Conservation (phyloP, 1,140 invertebrate species). For the Lepidurus packardi region DNA sequence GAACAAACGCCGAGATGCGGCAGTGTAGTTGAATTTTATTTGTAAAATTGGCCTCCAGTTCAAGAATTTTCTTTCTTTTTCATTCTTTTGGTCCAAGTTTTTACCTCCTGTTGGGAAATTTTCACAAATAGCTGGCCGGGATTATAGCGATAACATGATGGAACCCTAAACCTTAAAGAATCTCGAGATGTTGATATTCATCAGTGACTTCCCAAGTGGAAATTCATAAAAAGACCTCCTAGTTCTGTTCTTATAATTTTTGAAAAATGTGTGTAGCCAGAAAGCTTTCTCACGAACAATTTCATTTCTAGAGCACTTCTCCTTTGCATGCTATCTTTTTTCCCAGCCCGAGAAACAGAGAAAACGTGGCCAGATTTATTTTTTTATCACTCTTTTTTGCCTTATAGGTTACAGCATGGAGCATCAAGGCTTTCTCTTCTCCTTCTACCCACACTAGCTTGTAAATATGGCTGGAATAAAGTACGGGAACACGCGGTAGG, state of each 20-base stretch:
- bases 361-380: too few species aligned
- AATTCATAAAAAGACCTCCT: neutral
- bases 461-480: neutral
- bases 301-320: neutral
- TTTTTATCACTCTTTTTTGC: too few species aligned
- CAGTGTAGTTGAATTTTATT: neutral
- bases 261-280: neutral
- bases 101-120: neutral
- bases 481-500: slow-evolving; percentile 9
- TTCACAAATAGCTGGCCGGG: neutral
- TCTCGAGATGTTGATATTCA: neutral
- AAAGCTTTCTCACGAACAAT: neutral
- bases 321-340: neutral
- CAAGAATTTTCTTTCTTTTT: neutral
- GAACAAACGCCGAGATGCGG: neutral
- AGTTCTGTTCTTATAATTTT: neutral
- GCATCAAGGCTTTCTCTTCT: neutral
- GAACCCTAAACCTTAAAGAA: neutral
- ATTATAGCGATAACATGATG: neutral
- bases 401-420: neutral
- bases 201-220: neutral
- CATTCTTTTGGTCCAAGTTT: neutral
- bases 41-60: neutral
- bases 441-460: neutral
- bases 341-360: neutral